Conservation (phyloP, 2,888 invertebrate genomes). For the Ctenicera cuprea region DNA sequence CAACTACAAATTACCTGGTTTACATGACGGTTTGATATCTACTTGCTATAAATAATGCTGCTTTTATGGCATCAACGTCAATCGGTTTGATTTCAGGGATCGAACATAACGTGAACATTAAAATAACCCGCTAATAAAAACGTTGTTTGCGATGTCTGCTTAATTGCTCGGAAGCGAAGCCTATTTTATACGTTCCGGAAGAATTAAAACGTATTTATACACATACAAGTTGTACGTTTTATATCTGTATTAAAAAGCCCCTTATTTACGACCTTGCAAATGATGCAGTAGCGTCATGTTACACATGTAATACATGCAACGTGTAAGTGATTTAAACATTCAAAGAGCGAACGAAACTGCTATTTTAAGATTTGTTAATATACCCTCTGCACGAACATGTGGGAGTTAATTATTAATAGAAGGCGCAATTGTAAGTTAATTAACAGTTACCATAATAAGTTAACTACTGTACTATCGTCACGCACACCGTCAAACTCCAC, state of each 20-base stretch:
- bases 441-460: slow-evolving; percentile 48
- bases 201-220: slow-evolving; percentile 40
- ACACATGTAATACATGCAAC: slow-evolving; percentile 29
- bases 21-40: slow-evolving; percentile 52
- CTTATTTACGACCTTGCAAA: slow-evolving; percentile 36
- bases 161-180: slow-evolving; percentile 45
- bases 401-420: slow-evolving; percentile 48
- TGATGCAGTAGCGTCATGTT: slow-evolving; percentile 19
- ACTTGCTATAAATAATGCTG: slow-evolving; percentile 53
- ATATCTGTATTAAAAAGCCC: slow-evolving; percentile 26
- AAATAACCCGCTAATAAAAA: slow-evolving; percentile 51
- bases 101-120: slow-evolving; percentile 45
- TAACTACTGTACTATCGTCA: slow-evolving; percentile 46
- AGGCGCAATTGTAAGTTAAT: slow-evolving; percentile 50
- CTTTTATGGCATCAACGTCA: slow-evolving; percentile 48
- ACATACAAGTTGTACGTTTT: slow-evolving; percentile 35
- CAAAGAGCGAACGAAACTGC: slow-evolving; percentile 32
- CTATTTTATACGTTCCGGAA: slow-evolving; percentile 38
- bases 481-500: slow-evolving; percentile 41
- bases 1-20: slow-evolving; percentile 46
- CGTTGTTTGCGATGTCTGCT: slow-evolving; percentile 46
- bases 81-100: slow-evolving; percentile 50
- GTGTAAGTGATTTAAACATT: slow-evolving; percentile 40
- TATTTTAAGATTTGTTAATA: slow-evolving; percentile 50
- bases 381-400: slow-evolving; percentile 39